These are phyloP conservation scores for Zaprionus vittiger DNA, from an alignment of 1,140 invertebrate species.

Conservation along the genomic window DNA sequence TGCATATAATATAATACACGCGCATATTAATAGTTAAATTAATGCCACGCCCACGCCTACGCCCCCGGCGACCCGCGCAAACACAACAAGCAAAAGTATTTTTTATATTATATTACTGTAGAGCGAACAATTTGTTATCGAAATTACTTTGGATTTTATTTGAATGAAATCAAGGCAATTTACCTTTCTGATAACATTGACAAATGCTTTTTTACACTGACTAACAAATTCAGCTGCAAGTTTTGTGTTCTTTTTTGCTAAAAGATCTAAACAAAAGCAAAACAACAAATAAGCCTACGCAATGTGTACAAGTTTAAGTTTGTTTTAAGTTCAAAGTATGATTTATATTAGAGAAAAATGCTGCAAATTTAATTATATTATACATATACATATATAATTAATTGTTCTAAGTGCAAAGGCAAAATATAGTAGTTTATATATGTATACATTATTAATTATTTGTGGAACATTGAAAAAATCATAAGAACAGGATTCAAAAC, in stretches of 20 bases:
- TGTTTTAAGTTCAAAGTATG: conserved; percentile 78
- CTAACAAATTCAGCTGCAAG: conserved; percentile 44
- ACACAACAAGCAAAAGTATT: conserved; percentile 45
- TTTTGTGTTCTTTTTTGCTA: conserved; percentile 78
- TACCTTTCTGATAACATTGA: conserved; percentile 34
- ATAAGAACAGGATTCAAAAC: conserved; percentile 43
- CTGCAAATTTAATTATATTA: conserved; percentile 71
- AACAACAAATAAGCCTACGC: conserved; percentile 44
- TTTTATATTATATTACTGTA: conserved; percentile 46
- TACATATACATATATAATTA: conserved; percentile 43
- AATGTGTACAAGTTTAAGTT: conserved; percentile 76
- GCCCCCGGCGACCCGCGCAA: conserved; percentile 14
- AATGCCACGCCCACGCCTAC: conserved; percentile 21
- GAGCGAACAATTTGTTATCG: conserved; percentile 39
- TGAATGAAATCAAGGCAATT: conserved; percentile 56
- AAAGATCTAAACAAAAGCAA: conserved; percentile 67
- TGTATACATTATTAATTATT: conserved; percentile 69
- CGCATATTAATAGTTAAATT: conserved; percentile 47
- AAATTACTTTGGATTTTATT: conserved; percentile 56
- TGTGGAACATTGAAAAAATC: conserved; percentile 61
- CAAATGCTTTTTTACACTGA: conserved; percentile 49
- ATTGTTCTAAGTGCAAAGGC: conserved; percentile 71
- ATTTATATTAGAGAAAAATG: conserved; percentile 72
- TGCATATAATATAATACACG: conserved; percentile 33
- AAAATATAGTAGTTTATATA: conserved; percentile 56